Evolutionary conservation across 2,113 vertebrate species (phyloP).

Genomic region (Neofelis nebulosa): DNA sequence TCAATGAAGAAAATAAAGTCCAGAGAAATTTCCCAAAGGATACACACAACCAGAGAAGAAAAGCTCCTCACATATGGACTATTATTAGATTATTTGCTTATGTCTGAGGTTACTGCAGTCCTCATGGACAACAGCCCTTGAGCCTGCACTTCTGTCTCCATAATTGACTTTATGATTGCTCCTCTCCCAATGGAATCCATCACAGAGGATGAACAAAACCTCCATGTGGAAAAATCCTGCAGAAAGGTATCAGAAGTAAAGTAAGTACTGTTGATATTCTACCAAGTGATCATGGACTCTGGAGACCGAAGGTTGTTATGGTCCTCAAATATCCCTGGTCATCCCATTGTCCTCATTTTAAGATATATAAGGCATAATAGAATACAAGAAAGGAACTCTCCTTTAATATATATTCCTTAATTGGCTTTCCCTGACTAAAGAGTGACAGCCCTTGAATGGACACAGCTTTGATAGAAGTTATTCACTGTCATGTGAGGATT

Average conservation of each 20-base stretch:
- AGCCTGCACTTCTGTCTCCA: background rate
- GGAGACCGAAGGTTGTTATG: background rate
- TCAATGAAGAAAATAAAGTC: background rate
- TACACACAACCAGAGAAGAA: background rate
- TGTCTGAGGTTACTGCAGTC: background rate
- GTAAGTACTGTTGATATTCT: background rate
- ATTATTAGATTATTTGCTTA: background rate
- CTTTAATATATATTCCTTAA: background rate
- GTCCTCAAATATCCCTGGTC: background rate
- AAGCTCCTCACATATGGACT: background rate
- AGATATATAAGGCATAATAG: background rate
- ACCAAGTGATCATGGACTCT: background rate
- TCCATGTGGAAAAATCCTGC: background rate
- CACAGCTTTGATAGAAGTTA: background rate
- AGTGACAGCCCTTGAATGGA: background rate
- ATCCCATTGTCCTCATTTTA: background rate
- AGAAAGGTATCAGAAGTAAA: background rate
- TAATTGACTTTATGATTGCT: background rate
- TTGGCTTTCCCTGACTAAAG: background rate
- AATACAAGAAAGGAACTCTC: background rate
- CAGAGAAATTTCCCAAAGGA: background rate
- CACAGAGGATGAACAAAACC: background rate
- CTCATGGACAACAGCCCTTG: background rate
- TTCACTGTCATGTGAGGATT: background rate
- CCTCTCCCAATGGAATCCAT: background rate